Percentiles rank a stretch among this genome's conserved stretches.
Conservation (phyloP, 2,797 vertebrate species). For the Hoplostethus mediterraneus region DNA sequence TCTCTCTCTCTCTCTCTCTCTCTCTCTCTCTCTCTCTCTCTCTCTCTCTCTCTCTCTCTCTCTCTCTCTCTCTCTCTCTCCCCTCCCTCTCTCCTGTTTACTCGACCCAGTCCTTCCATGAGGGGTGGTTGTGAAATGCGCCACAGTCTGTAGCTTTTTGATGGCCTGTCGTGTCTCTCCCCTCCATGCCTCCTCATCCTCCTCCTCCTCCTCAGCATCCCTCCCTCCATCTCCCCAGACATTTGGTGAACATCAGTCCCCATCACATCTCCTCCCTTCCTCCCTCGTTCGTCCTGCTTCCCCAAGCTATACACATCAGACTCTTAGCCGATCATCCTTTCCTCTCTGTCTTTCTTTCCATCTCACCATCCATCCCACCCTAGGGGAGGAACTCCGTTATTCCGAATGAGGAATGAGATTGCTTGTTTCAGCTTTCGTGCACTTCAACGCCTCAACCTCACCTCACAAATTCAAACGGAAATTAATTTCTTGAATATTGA, state of each 20-base stretch:
- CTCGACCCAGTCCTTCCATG: neutral
- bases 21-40: neutral
- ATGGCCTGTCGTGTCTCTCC: neutral
- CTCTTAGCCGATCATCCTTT: neutral
- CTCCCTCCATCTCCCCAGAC: constrained; percentile 14
- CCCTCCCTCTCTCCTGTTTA: neutral
- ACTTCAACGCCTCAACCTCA: too few species aligned
- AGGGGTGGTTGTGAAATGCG: constrained; percentile 11
- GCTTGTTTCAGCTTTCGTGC: too few species aligned
- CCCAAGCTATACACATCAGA: constrained; percentile 8
- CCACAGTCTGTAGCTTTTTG: constrained; percentile 11
- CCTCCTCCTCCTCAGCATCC: constrained; percentile 14
- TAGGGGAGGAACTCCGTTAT: too few species aligned
- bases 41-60: too few species aligned
- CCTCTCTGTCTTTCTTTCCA: neutral
- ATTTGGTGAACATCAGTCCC: constrained; percentile 8
- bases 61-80: neutral
- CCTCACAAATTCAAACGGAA: too few species aligned
- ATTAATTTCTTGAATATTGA: too few species aligned
- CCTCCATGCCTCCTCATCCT: neutral
- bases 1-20: neutral
- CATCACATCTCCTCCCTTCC: constrained; percentile 14
- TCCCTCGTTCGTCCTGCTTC: constrained; percentile 21
- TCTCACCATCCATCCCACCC: neutral
- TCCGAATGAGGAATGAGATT: too few species aligned